Conservation (phyloP, 2,113 vertebrate species). For the Carollia perspicillata region DNA sequence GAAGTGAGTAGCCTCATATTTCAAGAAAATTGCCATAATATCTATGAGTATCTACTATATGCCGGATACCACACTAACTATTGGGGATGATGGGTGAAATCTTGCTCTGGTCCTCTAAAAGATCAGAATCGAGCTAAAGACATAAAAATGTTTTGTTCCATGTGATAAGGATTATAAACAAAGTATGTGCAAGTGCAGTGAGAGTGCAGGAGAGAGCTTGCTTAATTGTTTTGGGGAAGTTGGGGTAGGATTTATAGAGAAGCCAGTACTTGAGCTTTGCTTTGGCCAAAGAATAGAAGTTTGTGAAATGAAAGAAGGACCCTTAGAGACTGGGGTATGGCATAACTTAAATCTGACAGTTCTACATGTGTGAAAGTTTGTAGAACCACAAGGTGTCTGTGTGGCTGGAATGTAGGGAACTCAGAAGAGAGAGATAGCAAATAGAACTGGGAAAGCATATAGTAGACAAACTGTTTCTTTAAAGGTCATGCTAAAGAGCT, state of each 20-base stretch:
- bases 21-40: background rate
- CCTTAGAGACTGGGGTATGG: background rate
- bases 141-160: background rate
- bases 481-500: background rate
- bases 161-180: background rate
- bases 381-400: background rate
- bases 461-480: background rate
- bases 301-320: background rate
- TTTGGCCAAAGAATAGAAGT: background rate
- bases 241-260: background rate
- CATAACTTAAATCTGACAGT: background rate
- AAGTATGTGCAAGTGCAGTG: background rate
- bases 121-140: background rate
- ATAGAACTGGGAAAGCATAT: background rate
- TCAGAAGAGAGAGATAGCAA: background rate
- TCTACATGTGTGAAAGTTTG: background rate
- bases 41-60: background rate
- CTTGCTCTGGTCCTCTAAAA: background rate
- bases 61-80: background rate
- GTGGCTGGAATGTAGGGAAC: background rate
- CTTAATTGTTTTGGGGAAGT: background rate
- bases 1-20: background rate
- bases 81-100: background rate
- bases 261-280: background rate
- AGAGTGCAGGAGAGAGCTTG: background rate